Percentiles rank a stretch among this genome's conserved stretches.
Evolutionary conservation across 37 sponge, comb jelly and placozoan species (phyloP).

Genomic region (Aphrocallistes beatrix): DNA sequence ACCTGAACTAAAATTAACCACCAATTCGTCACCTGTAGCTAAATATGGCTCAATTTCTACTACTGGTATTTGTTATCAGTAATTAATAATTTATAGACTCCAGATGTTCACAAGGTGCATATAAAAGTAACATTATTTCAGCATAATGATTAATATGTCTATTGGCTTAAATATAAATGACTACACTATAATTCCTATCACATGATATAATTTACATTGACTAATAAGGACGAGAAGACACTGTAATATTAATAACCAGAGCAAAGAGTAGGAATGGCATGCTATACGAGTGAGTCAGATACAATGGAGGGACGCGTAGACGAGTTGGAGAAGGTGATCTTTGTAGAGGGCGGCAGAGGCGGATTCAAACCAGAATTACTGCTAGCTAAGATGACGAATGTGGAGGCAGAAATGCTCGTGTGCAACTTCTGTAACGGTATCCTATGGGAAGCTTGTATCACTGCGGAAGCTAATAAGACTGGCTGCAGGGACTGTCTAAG

Average conservation of each 20-base stretch:
- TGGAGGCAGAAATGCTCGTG: neutral
- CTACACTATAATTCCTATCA: neutral
- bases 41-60: no score
- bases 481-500: slow-evolving; percentile 9
- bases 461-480: neutral
- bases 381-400: slow-evolving; percentile 4
- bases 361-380: neutral
- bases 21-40: no score
- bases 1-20: no score
- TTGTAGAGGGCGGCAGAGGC: neutral
- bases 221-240: neutral
- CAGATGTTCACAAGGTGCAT: neutral
- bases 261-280: neutral
- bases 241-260: neutral
- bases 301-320: neutral
- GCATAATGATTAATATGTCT: no score
- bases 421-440: neutral
- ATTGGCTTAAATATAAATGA: neutral
- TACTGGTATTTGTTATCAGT: no score
- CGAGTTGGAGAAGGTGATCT: neutral
- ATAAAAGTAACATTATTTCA: neutral
- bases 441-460: slow-evolving; percentile 10
- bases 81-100: no score
- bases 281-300: neutral
- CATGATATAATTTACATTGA: neutral